A percentile compares a stretch with the other conserved stretches of the same genome.
Conservation (phyloP, 1,140 invertebrate species). For the Drosophila repleta region DNA sequence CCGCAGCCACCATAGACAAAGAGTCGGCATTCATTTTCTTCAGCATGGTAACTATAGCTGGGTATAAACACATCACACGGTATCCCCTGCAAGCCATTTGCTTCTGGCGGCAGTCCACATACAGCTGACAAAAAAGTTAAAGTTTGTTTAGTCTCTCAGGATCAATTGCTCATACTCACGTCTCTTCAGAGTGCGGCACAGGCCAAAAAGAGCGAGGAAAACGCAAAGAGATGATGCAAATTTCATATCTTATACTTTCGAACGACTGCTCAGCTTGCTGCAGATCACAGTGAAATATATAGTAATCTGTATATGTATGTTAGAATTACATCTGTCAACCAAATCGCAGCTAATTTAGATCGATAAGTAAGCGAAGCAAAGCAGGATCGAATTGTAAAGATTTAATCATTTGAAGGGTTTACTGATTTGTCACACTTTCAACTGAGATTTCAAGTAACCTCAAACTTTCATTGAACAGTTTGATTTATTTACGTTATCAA, state of each 20-base stretch:
- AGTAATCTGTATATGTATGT: no score
- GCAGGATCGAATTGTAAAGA: no score
- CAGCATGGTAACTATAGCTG: constrained; percentile 56
- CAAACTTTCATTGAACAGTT: neutral
- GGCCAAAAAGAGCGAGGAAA: constrained; percentile 51
- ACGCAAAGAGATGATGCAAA: constrained; percentile 47
- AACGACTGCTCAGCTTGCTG: no score
- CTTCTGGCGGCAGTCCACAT: constrained; percentile 33
- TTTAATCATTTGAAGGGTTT: no score
- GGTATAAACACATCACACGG: constrained; percentile 78
- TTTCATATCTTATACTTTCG: constrained; percentile 54
- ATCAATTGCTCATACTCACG: constrained; percentile 23
- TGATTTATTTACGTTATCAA: constrained; percentile 9
- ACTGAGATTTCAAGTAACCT: no score
- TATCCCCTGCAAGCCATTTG: constrained; percentile 58
- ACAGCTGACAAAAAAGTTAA: constrained; percentile 15
- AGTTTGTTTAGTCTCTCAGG: neutral
- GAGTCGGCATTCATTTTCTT: neutral
- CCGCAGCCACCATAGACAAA: constrained; percentile 92
- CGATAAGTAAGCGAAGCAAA: no score
- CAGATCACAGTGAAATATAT: no score
- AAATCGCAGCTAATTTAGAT: no score
- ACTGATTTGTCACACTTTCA: no score
- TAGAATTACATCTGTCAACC: no score
- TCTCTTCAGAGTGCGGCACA: constrained; percentile 51